Evolutionary conservation across 2,888 invertebrate species (phyloP).

Genomic region (Cheilosia vernalis): DNA sequence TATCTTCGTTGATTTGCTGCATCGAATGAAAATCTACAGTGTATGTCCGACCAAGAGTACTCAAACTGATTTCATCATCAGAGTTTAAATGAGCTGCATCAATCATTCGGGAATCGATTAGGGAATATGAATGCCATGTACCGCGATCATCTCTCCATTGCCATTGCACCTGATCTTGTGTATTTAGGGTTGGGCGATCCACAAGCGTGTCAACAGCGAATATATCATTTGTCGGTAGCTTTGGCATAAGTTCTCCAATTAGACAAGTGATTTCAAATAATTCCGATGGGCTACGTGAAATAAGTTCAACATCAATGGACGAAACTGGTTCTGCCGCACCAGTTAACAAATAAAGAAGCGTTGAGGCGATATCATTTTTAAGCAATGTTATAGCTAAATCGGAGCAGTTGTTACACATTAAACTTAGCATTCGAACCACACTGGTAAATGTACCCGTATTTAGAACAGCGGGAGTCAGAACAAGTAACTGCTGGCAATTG

Average conservation of each 20-base stretch:
- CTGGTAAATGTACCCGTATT: slow-evolving; percentile 98
- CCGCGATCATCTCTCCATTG: slow-evolving; percentile 98
- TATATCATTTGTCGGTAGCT: slow-evolving; percentile 96
- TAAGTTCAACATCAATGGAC: slow-evolving; percentile 89
- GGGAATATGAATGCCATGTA: slow-evolving; percentile 96
- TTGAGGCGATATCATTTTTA: slow-evolving; percentile 97
- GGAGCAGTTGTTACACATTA: slow-evolving; percentile 98
- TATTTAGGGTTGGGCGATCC: slow-evolving; percentile 88
- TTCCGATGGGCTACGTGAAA: slow-evolving; percentile 96
- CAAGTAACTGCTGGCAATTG: slow-evolving; percentile 95
- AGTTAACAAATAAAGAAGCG: slow-evolving; percentile 96
- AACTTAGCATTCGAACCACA: slow-evolving; percentile 97
- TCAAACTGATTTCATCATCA: slow-evolving; percentile 97
- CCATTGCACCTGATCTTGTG: slow-evolving; percentile 94
- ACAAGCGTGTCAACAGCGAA: slow-evolving; percentile 96
- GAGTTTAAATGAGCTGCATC: slow-evolving; percentile 97
- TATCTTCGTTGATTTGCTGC: slow-evolving; percentile 99
- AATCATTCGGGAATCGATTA: slow-evolving; percentile 96
- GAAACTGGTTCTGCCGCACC: slow-evolving; percentile 88
- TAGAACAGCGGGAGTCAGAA: slow-evolving; percentile 97
- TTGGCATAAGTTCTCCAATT: slow-evolving; percentile 98
- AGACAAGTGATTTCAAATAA: slow-evolving; percentile 98
- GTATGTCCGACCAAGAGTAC: slow-evolving; percentile 96
- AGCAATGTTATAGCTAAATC: slow-evolving; percentile 95
- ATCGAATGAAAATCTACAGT: slow-evolving; percentile 98